Percentiles rank a stretch among this genome's conserved stretches.
These are phyloP conservation scores for Psittacus erithacus DNA, from an alignment of 2,113 vertebrate species.

Conservation along the genomic window DNA sequence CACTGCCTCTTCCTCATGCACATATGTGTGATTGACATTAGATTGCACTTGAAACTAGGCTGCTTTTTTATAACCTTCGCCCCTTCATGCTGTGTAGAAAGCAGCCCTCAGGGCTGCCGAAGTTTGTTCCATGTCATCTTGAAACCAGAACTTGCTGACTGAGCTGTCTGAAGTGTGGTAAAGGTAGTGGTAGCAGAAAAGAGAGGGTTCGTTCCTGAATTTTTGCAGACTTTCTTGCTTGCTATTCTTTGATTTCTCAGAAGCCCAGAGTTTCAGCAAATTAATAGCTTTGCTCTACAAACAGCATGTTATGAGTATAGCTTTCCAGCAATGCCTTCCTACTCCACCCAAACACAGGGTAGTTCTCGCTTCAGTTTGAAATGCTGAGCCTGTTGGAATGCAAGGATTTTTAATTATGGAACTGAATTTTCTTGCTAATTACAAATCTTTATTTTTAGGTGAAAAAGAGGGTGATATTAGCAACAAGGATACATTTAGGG, in stretches of 20 bases:
- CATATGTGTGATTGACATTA: not conserved
- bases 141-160: constrained; percentile 2
- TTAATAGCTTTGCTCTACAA: constrained; percentile 54
- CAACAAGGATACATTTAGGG: constrained; percentile 28
- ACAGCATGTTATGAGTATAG: constrained; percentile 26
- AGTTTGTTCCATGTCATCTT: not conserved
- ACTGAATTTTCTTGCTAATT: not conserved
- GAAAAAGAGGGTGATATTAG: not conserved
- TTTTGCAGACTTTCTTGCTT: not conserved
- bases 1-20: not conserved
- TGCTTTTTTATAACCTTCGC: not conserved
- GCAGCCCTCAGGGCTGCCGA: not conserved
- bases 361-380: not conserved
- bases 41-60: not conserved
- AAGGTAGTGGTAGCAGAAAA: constrained; percentile 15
- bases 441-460: constrained; percentile 43
- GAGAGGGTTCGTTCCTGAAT: constrained; percentile 6
- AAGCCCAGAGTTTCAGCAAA: constrained; percentile 45
- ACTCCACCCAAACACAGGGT: constrained; percentile 6
- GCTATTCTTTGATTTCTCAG: not conserved
- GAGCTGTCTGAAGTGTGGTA: not conserved
- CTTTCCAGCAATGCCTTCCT: constrained; percentile 34
- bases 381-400: not conserved
- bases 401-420: constrained; percentile 28
- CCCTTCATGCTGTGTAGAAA: not conserved